These are phyloP conservation scores for Thereva unica DNA, from an alignment of 2,888 invertebrate species.

Conservation along the genomic window DNA sequence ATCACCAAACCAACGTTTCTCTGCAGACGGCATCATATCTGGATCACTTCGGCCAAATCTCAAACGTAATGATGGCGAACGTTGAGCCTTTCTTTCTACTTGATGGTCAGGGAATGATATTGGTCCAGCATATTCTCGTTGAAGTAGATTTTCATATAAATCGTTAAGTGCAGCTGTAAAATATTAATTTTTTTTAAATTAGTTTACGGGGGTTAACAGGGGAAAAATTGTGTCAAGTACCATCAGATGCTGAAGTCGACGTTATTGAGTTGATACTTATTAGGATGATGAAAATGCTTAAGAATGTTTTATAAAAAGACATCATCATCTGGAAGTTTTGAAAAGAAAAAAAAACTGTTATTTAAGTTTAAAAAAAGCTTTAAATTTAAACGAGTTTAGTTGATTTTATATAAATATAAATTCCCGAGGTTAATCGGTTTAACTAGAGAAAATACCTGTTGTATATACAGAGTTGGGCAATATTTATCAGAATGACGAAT, in stretches of 20 bases:
- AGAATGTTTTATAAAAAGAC: slow-evolving; percentile 22
- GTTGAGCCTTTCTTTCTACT: slow-evolving; percentile 75
- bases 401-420: no score
- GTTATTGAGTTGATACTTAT: slow-evolving; percentile 32
- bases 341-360: slow-evolving; percentile 15
- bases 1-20: slow-evolving; percentile 60
- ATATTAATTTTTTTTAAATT: neutral
- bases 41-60: slow-evolving; percentile 79
- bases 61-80: slow-evolving; percentile 75
- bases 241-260: slow-evolving; percentile 34
- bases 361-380: neutral
- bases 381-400: no score
- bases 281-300: slow-evolving; percentile 30
- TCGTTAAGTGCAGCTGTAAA: slow-evolving; percentile 49
- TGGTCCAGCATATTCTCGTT: slow-evolving; percentile 57
- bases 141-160: slow-evolving; percentile 55
- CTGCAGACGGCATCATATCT: slow-evolving; percentile 51
- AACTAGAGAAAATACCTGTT: no score
- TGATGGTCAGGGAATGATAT: slow-evolving; percentile 65
- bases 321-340: slow-evolving; percentile 36
- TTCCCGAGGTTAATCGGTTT: no score
- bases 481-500: no score
- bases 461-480: no score
- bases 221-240: slow-evolving; percentile 36
- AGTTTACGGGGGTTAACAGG: slow-evolving; percentile 1